Percentiles rank a stretch among this genome's conserved stretches.
phyloP scores from a whole-genome alignment of 2,113 vertebrate species.

The Syngnathus scovelli region DNA sequence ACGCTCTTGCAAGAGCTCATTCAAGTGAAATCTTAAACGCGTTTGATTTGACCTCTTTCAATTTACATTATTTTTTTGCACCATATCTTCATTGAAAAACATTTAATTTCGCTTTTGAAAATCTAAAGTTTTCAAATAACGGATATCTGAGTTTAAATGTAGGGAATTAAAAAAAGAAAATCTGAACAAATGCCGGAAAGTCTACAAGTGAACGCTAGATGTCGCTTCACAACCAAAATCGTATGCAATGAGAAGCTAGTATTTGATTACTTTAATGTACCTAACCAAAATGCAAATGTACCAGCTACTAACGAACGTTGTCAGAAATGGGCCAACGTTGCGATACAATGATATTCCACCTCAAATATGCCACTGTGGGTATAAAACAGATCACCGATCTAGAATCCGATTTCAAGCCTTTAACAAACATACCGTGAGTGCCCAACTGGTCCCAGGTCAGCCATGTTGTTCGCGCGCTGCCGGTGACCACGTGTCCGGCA shows the following conservation, averaged over 20 bases:
- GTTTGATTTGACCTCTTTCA: too few species aligned
- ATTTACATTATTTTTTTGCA: too few species aligned
- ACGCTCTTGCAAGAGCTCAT: too few species aligned
- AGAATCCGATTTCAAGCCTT: background rate
- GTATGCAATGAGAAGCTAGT: background rate
- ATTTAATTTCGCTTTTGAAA: too few species aligned
- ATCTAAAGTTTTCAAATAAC: too few species aligned
- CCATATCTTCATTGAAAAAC: too few species aligned
- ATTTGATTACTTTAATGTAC: background rate
- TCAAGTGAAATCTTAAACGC: too few species aligned
- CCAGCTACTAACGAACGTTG: background rate
- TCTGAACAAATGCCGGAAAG: too few species aligned
- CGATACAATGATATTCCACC: rapidly evolving
- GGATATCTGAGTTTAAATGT: too few species aligned
- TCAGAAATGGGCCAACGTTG: background rate
- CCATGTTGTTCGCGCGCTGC: background rate
- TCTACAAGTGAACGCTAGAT: conserved; percentile 12
- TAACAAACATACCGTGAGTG: rapidly evolving
- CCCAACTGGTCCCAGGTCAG: conserved; percentile 38
- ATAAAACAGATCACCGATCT: conserved; percentile 14
- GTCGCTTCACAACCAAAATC: conserved; percentile 9
- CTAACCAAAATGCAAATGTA: background rate
- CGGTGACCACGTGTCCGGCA: conserved; percentile 59
- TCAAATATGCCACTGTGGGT: background rate
- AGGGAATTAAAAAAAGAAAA: too few species aligned